Base-by-base conservation (phyloP, 1,140 invertebrate species). In the Drosophila nasuta region DNA sequence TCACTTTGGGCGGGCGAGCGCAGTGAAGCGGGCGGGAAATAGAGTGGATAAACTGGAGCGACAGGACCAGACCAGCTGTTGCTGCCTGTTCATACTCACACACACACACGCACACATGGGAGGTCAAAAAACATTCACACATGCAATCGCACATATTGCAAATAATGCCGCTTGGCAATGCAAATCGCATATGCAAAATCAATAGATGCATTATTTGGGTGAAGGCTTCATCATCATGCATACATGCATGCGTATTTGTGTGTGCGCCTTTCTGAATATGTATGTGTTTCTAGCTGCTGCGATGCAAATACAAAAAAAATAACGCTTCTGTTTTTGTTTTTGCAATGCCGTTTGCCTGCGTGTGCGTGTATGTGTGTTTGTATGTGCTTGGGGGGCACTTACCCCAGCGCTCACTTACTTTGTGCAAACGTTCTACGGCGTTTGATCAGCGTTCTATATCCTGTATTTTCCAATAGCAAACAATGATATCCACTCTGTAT, bases 171-270 rank as follows among this genome's bases (percentile, higher is more conserved):
- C 66, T 75, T 75, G 54, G 73, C 73, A 71, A 71, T 71, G 67
- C 54, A 75, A 75, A 54, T 75, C 65, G 73, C 60, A 71, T 71
- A 75, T 71, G 73, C 54, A 76, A 76, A 76, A 76, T 76, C 74
- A 73, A 76, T 76, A 76, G 62, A 76, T 66, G 60, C 49, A 76
- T 54, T 76, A 72, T 76, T 76, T 76, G 35, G 74, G 68, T 72
- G 74, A 79, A 87, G 72, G 83, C 80, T 89, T 73, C 72, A 83
- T 89, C 77, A 88, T 69, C 77, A 69, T 75, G 69, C 58, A 20
- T 79, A 33, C 69, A 67, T 76, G 64, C 64, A 78, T 62, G 20
- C 20, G 20, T 25, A 25, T 25, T 25, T 25, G 65, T 63, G 15
- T 46, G 20, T 10, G 11, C 25, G 20, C 20, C 41, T 65, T 35